Base-by-base conservation (phyloP, 2,888 invertebrate species). In the Patella caerulea region DNA sequence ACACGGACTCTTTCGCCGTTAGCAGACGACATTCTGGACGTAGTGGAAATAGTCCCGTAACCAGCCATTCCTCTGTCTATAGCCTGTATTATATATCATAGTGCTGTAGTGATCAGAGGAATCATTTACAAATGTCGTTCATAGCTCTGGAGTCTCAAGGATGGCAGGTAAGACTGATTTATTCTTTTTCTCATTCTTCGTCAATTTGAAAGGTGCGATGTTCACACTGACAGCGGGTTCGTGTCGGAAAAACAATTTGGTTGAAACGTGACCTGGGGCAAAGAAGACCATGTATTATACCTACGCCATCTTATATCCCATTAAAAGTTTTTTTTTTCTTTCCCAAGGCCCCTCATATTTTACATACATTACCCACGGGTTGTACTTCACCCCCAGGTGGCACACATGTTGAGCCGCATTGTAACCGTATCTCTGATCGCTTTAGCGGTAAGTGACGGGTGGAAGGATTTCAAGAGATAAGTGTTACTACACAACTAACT, bases 111-210 rank as follows among this genome's bases (percentile, higher is more conserved):
- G 65, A 72, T 75, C 75, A 59, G 65, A 29, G 53, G 45, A 72
- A 65, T 65, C 65, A 24, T 9, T 65, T 56, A 75, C 72, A 72
- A 74, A 88, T 88, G 88, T 87, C 87, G 78, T 88, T 88, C 81
- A 82, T 88, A 74, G 86, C 88, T 54, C 82, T 88, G 79, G 88
- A 88, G 77, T 83, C 88, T 45, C 87, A 88, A 78, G 84, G 87
- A 59, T 88, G 88, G 88, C 88, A 88, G 88, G 88, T 88, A 83
- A 80, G 87, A 80, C 76, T 74, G 55, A 59, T 72, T 55, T 77
- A 56, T 72, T 73, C 14, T 53, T 53, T 73, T 15, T 34, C 54
- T 53, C 19, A 53, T 53, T 73, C 53, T 15, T 73, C 53, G 19
- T 24, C 65, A 65, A 11, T 65, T 65, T 65, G 19, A 65, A 24